Base-by-base conservation (phyloP, 2,113 vertebrate genomes). In the Pongo abelii region DNA sequence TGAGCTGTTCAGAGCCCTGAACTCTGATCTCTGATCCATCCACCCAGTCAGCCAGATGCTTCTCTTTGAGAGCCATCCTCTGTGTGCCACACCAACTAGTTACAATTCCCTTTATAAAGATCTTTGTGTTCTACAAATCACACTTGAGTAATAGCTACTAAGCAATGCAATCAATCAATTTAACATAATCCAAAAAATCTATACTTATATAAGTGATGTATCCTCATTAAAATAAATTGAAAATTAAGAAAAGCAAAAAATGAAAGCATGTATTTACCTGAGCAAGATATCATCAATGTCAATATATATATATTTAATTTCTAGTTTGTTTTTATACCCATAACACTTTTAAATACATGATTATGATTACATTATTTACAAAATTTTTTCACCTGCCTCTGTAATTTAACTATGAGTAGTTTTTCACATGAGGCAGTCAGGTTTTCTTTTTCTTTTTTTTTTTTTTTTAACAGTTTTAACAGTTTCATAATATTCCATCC, bases 141-240 rank as follows among this genome's bases (percentile, higher is more conserved):
- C 46, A 61, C 8, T 11, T 83, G 35, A 30, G n/a, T 91, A 70
- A 78, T 30, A 35, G 50, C 50, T 86, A 91, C 10, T n/a, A 59
- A 85, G 52, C 38, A 72, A 80, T 69, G 7, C 30, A 23, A 43
- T 77, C 27, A 25, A 13, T 87, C 8, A 89, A 94, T 89, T 94
- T 80, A 75, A 75, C n/a, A 80, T 23, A 64, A 89, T 85, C 25
- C 17, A 69, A 80, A 72, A 81, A 14, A 57, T 52, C 18, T 94
- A 50, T n/a, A 74, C 16, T 91, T 84, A 86, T 61, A 5, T 84
- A 83, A 69, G 2, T 86, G 64, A 92, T 67, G 48, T 57, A 89
- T 50, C 11, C 5, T 78, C 35, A 59, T 69, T 61, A 91, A 67
- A 23, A 77, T 72, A 55, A 70, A 38, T 25, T 48, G 2, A 77